Evolutionary conservation across 1,140 invertebrate species (phyloP).

Genomic region (Asbolus verrucosus): DNA sequence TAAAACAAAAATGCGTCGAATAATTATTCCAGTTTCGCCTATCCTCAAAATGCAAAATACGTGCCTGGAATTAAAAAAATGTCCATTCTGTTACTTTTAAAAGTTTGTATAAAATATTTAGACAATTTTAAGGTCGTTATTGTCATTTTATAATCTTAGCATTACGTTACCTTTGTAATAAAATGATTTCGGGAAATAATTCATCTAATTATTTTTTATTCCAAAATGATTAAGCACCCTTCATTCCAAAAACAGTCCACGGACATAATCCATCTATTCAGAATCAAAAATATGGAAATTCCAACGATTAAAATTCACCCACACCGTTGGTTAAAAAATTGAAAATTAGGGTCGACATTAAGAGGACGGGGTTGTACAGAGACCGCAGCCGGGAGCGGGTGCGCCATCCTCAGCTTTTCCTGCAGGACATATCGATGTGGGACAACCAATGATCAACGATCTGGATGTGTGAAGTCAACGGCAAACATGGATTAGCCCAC

Average conservation of each 20-base stretch:
- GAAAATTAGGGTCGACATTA: slow-evolving; percentile 27
- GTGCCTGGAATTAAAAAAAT: no score
- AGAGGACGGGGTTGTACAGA: slow-evolving; percentile 17
- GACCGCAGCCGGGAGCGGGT: background rate
- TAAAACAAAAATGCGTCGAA: no score
- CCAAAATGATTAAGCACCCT: slow-evolving; percentile 35
- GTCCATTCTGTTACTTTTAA: no score
- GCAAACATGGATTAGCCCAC: slow-evolving; percentile 34
- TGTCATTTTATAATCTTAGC: no score
- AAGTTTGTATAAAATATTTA: no score
- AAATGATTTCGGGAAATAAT: slow-evolving; percentile 1
- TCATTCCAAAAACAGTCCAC: slow-evolving; percentile 24
- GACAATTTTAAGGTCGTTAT: no score
- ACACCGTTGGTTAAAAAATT: slow-evolving; percentile 33
- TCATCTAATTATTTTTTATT: background rate
- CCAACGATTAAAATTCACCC: slow-evolving; percentile 31
- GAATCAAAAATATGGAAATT: slow-evolving; percentile 40
- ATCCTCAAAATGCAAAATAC: no score
- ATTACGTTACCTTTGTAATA: no score
- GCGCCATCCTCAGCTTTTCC: slow-evolving; percentile 15
- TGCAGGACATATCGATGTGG: slow-evolving; percentile 26
- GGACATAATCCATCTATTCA: slow-evolving; percentile 36
- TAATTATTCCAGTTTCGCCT: no score
- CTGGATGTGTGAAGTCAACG: slow-evolving; percentile 27
- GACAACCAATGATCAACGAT: slow-evolving; percentile 30